These are phyloP conservation scores for Actinernus sp. DNA, from an alignment of 92 coral and sea anemone genomes.

Conservation along the genomic window DNA sequence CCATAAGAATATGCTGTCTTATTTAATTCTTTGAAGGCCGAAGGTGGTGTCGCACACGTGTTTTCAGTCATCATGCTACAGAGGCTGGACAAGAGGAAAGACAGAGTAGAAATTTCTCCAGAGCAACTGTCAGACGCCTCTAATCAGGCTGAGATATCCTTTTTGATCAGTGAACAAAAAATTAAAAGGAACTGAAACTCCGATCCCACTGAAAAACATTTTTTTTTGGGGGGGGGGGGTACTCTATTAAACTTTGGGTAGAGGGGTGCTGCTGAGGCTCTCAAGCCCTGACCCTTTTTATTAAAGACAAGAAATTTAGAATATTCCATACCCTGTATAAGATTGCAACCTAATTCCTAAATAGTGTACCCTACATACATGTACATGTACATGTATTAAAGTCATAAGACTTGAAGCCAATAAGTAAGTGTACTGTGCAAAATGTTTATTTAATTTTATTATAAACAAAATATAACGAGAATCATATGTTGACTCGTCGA, in stretches of 20 bases:
- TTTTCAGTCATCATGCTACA: slow-evolving; percentile 96
- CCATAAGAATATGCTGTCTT: background rate
- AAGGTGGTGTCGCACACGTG: slow-evolving; percentile 87
- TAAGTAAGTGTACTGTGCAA: too few species aligned
- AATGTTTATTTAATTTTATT: too few species aligned
- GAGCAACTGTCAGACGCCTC: slow-evolving; percentile 98
- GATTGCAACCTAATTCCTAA: too few species aligned
- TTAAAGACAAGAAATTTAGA: background rate
- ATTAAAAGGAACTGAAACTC: background rate
- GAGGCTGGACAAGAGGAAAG: slow-evolving; percentile 96
- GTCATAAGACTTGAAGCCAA: too few species aligned
- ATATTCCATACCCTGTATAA: too few species aligned
- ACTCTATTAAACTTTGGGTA: too few species aligned
- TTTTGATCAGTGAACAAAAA: background rate
- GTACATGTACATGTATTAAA: too few species aligned
- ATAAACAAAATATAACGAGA: too few species aligned
- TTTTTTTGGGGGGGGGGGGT: too few species aligned
- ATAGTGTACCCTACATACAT: too few species aligned
- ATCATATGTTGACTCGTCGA: too few species aligned
- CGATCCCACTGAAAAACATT: background rate
- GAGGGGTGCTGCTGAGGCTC: too few species aligned
- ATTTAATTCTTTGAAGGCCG: slow-evolving; percentile 53
- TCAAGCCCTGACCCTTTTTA: background rate
- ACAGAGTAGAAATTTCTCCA: slow-evolving; percentile 97
- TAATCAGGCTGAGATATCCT: slow-evolving; percentile 95